Conservation (phyloP, 2,888 invertebrate genomes). For the Tolmerus cingulatus region DNA sequence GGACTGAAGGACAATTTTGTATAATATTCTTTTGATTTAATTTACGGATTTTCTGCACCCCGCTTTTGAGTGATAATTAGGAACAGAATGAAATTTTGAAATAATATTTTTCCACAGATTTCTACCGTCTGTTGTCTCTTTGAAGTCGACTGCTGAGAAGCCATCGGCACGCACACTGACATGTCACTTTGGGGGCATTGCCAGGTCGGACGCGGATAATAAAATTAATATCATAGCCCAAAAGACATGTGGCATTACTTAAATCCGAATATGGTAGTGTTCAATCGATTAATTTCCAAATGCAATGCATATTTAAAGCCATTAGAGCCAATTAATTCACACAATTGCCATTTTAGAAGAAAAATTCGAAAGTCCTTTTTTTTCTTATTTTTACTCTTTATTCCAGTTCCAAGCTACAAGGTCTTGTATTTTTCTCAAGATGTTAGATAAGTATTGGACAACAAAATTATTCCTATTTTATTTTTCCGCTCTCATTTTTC, state of each 20-base stretch:
- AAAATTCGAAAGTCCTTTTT: background rate
- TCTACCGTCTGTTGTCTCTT: conserved; percentile 1
- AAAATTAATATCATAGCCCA: too few species aligned
- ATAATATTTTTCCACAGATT: background rate
- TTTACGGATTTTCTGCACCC: background rate
- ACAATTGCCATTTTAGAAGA: too few species aligned
- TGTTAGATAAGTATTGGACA: background rate
- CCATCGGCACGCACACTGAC: background rate
- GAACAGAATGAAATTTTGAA: too few species aligned
- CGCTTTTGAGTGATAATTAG: background rate
- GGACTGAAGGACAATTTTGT: too few species aligned
- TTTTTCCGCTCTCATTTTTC: background rate
- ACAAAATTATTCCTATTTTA: background rate
- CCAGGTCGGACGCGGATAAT: background rate
- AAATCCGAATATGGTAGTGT: too few species aligned
- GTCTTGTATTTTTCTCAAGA: background rate
- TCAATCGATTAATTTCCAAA: too few species aligned
- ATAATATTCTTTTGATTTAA: too few species aligned
- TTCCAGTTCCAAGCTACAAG: background rate
- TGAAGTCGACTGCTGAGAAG: conserved; percentile 10
- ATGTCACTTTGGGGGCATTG: background rate
- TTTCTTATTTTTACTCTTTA: background rate
- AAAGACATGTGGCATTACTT: too few species aligned
- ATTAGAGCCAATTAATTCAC: too few species aligned
- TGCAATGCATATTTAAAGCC: too few species aligned